Evolutionary conservation across 2,113 vertebrate species (phyloP), one percentile per base, ranked within the genome.

Genomic region (Pimephales promelas): DNA sequence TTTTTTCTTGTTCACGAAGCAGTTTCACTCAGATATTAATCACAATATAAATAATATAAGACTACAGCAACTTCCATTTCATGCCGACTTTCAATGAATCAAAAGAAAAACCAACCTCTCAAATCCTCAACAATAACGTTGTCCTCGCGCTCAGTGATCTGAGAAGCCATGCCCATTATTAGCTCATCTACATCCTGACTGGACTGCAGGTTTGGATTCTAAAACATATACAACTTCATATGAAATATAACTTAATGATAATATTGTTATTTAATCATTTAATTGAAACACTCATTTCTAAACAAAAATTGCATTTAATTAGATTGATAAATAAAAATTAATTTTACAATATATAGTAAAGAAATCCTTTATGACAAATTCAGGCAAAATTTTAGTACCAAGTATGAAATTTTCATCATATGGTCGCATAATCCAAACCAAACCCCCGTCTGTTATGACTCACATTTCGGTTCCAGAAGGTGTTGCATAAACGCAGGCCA

Each of bases 91-190:
- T 16, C 4, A 40, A 68, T 68, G 2, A 64, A 5, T 40, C 34
- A n/a, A 10, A 16, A 34, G 14, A 75, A 81, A 28, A 18, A 52
- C 3, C 9, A 76, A 99, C 98, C 98, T 96, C 91, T 95, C 49
- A 99, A 91, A 89, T 99, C 98, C 91, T 98, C 96, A 68, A 97
- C 95, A 24, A 99, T 89, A 16, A 96, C 81, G 40, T 95, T 93
- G 92, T 98, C 98, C 86, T 97, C 96, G 88, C 10, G 87, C 88
- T 99, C 97, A 0, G 97, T 93, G 7, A 98, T 95, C 92, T 99
- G 98, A 0, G 97, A 99, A 24, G 95, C 93, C 98, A 99, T 99
- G 47, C 98, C 98, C 92, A 98, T 90, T n/a, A 99, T 83, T 13
- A 99, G 90, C 0, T 92, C 88, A 16, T 96, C 93, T 59, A 97